Conservation (phyloP, 30 jellyfish, hydroid and myxozoan genomes). For the Turritopsis rubra region DNA sequence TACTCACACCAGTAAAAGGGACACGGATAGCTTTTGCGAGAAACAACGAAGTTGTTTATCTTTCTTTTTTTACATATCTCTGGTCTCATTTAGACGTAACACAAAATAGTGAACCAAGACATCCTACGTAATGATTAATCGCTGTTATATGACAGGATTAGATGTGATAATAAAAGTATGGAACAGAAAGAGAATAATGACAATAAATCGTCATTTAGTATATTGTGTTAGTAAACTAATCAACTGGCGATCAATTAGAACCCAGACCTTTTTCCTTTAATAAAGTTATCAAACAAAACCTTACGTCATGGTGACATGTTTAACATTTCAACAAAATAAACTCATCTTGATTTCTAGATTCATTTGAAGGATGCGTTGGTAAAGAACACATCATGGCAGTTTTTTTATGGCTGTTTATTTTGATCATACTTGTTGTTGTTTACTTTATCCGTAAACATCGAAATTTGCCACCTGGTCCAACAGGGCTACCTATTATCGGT, state of each 20-base stretch:
- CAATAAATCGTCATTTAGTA: no score
- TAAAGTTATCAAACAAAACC: neutral
- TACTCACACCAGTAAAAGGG: no score
- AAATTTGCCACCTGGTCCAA: slow-evolving; percentile 26
- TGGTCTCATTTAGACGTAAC: no score
- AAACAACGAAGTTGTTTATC: no score
- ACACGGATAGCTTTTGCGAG: no score
- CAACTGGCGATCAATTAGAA: neutral
- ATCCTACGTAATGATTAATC: no score
- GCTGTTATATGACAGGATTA: no score
- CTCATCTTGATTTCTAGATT: neutral
- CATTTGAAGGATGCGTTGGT: neutral
- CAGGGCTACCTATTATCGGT: slow-evolving; percentile 20
- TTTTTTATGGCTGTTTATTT: neutral
- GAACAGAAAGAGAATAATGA: no score
- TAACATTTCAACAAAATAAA: neutral
- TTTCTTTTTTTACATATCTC: no score
- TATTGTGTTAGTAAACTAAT: no score
- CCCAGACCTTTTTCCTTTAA: neutral
- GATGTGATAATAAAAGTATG: no score
- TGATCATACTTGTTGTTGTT: neutral
- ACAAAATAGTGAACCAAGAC: no score
- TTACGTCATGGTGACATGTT: neutral
- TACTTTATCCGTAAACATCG: neutral
- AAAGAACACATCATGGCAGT: neutral